Percentiles rank a stretch among this genome's conserved stretches.
Evolutionary conservation across 2,888 invertebrate species (phyloP).

Genomic region (Leptopilina myrica): DNA sequence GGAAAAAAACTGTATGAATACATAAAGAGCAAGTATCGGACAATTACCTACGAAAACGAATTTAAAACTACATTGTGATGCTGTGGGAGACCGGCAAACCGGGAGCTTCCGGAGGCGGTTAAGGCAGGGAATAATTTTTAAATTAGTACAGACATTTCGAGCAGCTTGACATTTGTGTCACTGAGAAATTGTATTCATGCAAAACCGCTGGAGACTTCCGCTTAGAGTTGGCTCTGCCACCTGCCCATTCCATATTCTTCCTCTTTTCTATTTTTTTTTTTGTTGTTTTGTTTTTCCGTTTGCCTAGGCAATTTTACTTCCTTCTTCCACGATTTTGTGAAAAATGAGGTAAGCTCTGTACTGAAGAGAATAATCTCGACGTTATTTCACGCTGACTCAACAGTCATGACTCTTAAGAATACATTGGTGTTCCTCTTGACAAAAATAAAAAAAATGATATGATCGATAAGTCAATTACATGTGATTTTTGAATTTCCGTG

Average conservation of each 20-base stretch:
- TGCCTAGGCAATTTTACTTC: conserved; percentile 7
- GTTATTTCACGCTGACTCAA: conserved; percentile 18
- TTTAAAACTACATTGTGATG: background rate
- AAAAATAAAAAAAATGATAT: background rate
- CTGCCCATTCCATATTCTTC: conserved; percentile 12
- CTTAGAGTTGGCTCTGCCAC: background rate
- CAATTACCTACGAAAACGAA: background rate
- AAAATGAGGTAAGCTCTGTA: conserved; percentile 3
- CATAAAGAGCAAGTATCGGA: background rate
- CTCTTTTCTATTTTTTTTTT: conserved; percentile 12
- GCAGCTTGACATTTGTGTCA: conserved; percentile 24
- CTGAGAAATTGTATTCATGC: conserved; percentile 27
- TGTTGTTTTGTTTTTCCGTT: background rate
- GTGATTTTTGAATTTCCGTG: too few species aligned
- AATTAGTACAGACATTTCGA: conserved; percentile 23
- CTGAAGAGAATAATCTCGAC: conserved; percentile 2
- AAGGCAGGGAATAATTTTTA: background rate
- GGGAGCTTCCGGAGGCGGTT: conserved; percentile 4
- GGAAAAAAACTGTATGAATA: background rate
- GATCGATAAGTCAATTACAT: background rate
- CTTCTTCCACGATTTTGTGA: conserved; percentile 18
- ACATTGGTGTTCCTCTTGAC: background rate
- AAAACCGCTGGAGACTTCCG: conserved; percentile 29
- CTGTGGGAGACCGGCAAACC: background rate
- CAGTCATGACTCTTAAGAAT: conserved; percentile 6